Base-by-base conservation (phyloP, 2,888 invertebrate genomes). In the Agriopis marginaria region DNA sequence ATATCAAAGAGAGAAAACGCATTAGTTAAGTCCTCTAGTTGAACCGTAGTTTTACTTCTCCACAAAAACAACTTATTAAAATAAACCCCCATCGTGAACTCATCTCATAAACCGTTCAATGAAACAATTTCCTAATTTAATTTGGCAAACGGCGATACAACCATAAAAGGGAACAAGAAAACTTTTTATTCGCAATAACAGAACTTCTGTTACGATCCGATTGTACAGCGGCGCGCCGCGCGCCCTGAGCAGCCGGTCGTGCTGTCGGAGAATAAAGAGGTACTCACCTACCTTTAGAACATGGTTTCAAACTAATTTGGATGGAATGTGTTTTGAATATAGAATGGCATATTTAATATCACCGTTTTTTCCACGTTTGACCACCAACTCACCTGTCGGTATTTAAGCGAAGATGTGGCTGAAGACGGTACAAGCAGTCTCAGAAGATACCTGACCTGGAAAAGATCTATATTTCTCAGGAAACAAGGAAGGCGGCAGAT, bases 121-220 rank as follows among this genome's bases (percentile, higher is more conserved):
- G 55, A 50, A 63, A 72, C 71, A 66, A 71, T 71, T 68, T 67
- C 70, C 68, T 71, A 70, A 70, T 74, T 74, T 74, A 74, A 74
- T 74, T 71, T 74, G 71, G 68, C 69, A 70, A 71, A 72, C 72
- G 58, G 63, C 71, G 71, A 70, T 73, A 71, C 63, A 75, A 56
- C 69, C 63, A 67, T 75, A 73, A 75, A 67, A 68, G 54, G 47
- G 71, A 73, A 75, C 66, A 72, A 71, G 71, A 71, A 71, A 73
- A 71, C 70, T 75, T 73, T 74, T 73, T 73, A 75, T 71, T 66
- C 64, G 64, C 68, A 54, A 70, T 72, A 70, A 71, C 66, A 64
- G 56, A 70, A 69, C 54, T 75, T 72, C 54, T 75, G 71, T 69
- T 71, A 73, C 71, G 75, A 75, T 23, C 63, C 59, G 47, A 39